Evolutionary conservation across 2,113 vertebrate species (phyloP), one percentile per base, ranked within the genome.

Genomic region (Actenoides lindsayi): DNA sequence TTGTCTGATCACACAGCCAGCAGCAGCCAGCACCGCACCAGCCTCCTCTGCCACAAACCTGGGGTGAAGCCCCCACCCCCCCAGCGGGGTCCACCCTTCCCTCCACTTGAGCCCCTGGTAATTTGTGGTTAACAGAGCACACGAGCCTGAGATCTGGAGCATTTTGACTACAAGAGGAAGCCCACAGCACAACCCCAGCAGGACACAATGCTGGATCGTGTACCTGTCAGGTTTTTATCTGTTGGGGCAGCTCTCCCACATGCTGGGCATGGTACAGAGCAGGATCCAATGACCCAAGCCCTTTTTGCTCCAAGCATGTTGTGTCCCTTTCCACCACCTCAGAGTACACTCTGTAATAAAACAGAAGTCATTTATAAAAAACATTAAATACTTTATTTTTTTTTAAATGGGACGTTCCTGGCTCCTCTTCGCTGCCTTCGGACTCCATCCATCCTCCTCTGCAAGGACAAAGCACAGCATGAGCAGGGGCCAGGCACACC

Each of bases 361-460:
- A 64, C 60, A 94, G 4, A 57, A 71, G 10, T 8, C 2, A 21
- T n/a, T 64, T 79, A 53, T 30, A 67, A 63, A 71, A 80, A 25
- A 63, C n/a, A 19, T 18, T 17, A 60, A 80, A 7, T 74, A 24
- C 21, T 97, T 51, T 65, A 9, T 42, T 42, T 46, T 96, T 54
- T 42, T 51, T 56, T 7, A 13, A 37, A 19, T 1, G 19, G 4
- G 24, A 25, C 8, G 13, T 37, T 90, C 90, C 73, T 51, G 71
- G 75, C 37, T 96, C 93, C 79, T 96, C 95, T 94, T 96, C 93
- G 30, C 4, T 37, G 74, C 59, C 13, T 62, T 74, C 37, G 2
- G 84, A 31, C 39, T 89, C 60, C 89, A 21, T 71, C 83, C 59
- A 21, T 71, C 83, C 59, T 60, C 87, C 75, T 76, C 97, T 97